These are phyloP conservation scores for Dipodomys stephensi DNA, from an alignment of 2,113 vertebrate genomes.

Conservation along the genomic window DNA sequence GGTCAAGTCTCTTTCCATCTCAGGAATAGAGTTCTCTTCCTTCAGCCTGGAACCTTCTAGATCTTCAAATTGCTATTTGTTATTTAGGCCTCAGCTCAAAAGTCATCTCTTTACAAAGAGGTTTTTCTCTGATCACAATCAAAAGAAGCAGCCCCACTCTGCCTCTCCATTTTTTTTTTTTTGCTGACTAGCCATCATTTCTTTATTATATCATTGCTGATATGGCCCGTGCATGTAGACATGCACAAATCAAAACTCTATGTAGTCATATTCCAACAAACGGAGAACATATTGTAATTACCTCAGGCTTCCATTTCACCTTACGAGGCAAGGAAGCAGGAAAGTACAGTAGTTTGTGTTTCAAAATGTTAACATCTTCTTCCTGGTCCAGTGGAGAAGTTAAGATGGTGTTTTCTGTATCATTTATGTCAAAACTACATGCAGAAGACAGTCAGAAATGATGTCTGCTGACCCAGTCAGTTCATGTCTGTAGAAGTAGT, in stretches of 20 bases:
- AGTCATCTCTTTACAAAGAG: not conserved
- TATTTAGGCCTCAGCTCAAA: not conserved
- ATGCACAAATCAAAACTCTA: not conserved
- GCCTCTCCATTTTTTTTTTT: not conserved
- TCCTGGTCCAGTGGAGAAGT: slow-evolving; percentile 37
- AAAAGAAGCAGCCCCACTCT: not conserved
- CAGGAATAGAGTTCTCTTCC: not conserved
- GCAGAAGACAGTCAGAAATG: slow-evolving; percentile 22
- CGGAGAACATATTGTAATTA: no score
- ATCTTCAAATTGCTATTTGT: not conserved
- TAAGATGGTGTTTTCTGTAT: slow-evolving; percentile 31
- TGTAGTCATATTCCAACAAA: no score
- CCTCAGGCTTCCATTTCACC: not conserved
- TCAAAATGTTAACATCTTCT: slow-evolving; percentile 36
- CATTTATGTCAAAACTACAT: slow-evolving; percentile 47
- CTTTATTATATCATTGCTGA: slow-evolving; percentile 44
- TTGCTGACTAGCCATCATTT: slow-evolving; percentile 19
- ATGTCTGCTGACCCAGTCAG: slow-evolving; percentile 68
- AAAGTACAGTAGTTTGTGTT: slow-evolving; percentile 46
- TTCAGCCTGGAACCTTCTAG: slow-evolving; percentile 36
- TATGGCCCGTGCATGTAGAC: not conserved
- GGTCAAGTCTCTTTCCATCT: not conserved
- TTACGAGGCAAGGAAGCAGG: not conserved
- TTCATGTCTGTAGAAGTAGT: slow-evolving; percentile 10
- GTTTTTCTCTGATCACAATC: slow-evolving; percentile 6